Evolutionary conservation across 2,797 vertebrate genomes (phyloP).

Genomic region (Hoplostethus mediterraneus): DNA sequence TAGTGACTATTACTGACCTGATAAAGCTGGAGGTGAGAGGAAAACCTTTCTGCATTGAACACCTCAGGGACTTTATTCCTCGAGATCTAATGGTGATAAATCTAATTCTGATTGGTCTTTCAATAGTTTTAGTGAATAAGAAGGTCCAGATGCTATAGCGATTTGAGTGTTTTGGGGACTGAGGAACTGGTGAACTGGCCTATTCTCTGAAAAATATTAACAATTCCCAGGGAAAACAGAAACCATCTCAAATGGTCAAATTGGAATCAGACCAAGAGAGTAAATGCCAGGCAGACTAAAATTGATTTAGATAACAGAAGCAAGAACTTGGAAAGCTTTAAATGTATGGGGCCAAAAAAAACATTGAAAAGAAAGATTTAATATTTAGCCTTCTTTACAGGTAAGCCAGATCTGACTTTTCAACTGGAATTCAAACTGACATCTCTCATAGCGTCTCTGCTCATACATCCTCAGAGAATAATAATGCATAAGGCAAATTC

Average conservation of each 20-base stretch:
- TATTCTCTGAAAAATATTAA: too few relatives aligned
- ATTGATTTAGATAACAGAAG: background rate
- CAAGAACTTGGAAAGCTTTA: background rate
- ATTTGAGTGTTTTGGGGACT: background rate
- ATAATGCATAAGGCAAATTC: slow-evolving; percentile 39
- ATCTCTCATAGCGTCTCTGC: slow-evolving; percentile 12
- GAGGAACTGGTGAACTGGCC: too few relatives aligned
- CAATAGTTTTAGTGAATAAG: slow-evolving; percentile 12
- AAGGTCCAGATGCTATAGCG: background rate
- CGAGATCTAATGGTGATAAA: background rate
- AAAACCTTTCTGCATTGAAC: slow-evolving; percentile 42
- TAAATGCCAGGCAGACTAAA: slow-evolving; percentile 9
- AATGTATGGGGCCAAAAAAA: background rate
- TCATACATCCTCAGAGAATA: slow-evolving; percentile 23
- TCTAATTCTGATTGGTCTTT: slow-evolving; percentile 18
- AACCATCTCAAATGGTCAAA: background rate
- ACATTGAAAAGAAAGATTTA: background rate
- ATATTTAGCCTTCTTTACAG: slow-evolving; percentile 1
- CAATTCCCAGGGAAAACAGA: background rate
- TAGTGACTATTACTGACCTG: slow-evolving; percentile 49
- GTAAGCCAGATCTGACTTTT: slow-evolving; percentile 15
- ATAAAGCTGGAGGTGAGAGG: slow-evolving; percentile 28
- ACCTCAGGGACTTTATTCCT: slow-evolving; percentile 5
- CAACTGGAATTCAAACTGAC: slow-evolving; percentile 6
- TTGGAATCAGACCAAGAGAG: slow-evolving; percentile 2